Conservation (phyloP, 2,888 invertebrate species). For the Metellina segmentata region DNA sequence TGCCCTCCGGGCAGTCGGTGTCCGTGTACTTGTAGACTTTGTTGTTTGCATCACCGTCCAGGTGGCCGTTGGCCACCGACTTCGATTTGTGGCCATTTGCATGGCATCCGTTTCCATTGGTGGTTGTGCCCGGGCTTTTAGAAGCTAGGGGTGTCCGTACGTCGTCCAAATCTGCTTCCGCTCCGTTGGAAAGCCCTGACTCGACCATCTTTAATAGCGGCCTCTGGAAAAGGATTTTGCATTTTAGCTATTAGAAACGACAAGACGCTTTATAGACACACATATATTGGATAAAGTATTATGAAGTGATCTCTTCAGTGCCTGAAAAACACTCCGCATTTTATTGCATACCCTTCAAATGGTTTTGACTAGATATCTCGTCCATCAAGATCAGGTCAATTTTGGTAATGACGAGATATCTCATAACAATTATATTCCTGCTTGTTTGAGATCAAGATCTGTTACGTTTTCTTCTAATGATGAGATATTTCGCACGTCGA, state of each 20-base stretch:
- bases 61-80: conserved; percentile 52
- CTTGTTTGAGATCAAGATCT: too few relatives aligned
- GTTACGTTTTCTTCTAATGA: too few relatives aligned
- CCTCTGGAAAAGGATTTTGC: conserved; percentile 8
- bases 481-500: too few relatives aligned
- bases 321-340: too few relatives aligned
- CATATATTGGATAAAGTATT: neutral
- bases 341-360: too few relatives aligned
- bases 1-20: conserved; percentile 4
- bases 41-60: conserved; percentile 36
- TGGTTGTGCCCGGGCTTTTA: conserved; percentile 21
- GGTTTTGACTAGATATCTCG: too few relatives aligned
- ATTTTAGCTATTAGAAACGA: neutral
- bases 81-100: conserved; percentile 52
- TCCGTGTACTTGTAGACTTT: conserved; percentile 24
- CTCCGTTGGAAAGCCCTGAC: conserved; percentile 18
- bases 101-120: conserved; percentile 63
- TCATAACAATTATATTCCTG: too few relatives aligned
- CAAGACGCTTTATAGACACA: neutral
- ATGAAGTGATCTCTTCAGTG: neutral
- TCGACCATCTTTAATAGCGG: conserved; percentile 41
- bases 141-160: conserved; percentile 39
- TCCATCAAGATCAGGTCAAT: too few relatives aligned
- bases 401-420: too few relatives aligned
- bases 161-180: conserved; percentile 48